Conservation (phyloP, 2,888 invertebrate species). For the Camponotus fellah region DNA sequence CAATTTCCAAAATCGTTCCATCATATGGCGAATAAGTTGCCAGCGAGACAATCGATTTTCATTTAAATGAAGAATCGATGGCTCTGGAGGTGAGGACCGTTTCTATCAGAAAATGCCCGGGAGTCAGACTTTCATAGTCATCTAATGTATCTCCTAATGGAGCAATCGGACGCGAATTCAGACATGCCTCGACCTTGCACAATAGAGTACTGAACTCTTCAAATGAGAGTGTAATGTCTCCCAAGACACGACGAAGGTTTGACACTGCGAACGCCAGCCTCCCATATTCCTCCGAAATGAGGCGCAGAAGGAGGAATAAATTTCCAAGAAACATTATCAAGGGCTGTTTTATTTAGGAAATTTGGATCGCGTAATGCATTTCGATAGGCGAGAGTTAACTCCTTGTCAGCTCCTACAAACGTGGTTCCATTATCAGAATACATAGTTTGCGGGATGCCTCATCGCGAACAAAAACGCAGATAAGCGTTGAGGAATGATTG, state of each 20-base stretch:
- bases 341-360: neutral
- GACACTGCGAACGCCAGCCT: slow-evolving; percentile 72
- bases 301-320: slow-evolving; percentile 73
- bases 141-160: slow-evolving; percentile 52
- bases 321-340: slow-evolving; percentile 52
- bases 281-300: slow-evolving; percentile 76
- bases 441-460: neutral
- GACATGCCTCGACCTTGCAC: slow-evolving; percentile 60
- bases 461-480: neutral
- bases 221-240: slow-evolving; percentile 65
- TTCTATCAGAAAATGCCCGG: slow-evolving; percentile 73
- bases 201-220: slow-evolving; percentile 69
- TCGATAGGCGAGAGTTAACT: slow-evolving; percentile 1
- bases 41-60: slow-evolving; percentile 66
- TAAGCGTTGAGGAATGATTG: neutral
- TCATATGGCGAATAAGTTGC: slow-evolving; percentile 60
- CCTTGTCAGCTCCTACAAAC: slow-evolving; percentile 1
- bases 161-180: slow-evolving; percentile 64
- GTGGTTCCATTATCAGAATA: neutral
- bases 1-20: slow-evolving; percentile 69
- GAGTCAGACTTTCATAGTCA: slow-evolving; percentile 64
- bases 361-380: neutral
- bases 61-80: slow-evolving; percentile 57
- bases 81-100: slow-evolving; percentile 69
- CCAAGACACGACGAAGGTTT: slow-evolving; percentile 74